Evolutionary conservation across 2,797 vertebrate species (phyloP).

Genomic region (Neostethus bicornis): DNA sequence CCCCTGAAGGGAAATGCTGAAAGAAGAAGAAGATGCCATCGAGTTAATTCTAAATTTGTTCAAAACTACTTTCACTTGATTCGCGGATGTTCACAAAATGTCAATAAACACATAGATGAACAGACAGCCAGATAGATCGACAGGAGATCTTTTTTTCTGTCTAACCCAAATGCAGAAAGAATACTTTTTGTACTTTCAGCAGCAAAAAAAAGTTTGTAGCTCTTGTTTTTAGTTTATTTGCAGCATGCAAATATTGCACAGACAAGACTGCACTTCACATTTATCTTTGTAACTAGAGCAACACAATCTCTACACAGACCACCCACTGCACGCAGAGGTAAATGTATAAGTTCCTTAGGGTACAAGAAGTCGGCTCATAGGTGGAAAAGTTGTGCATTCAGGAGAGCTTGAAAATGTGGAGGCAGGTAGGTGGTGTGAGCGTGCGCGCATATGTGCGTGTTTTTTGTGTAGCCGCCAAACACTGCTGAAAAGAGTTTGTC

Average conservation of each 20-base stretch:
- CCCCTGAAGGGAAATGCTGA: too few relatives aligned
- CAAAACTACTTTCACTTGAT: too few relatives aligned
- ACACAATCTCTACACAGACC: slow-evolving; percentile 2
- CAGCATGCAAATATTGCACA: slow-evolving; percentile 28
- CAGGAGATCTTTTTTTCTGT: too few relatives aligned
- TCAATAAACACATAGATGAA: too few relatives aligned
- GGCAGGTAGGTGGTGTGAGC: slow-evolving; percentile 7
- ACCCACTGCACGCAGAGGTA: slow-evolving; percentile 11
- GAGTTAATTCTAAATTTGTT: too few relatives aligned
- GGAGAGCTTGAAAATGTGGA: slow-evolving; percentile 20
- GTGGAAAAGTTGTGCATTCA: slow-evolving; percentile 13
- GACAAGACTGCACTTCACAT: slow-evolving; percentile 21
- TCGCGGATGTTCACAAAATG: too few relatives aligned
- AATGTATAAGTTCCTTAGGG: neutral
- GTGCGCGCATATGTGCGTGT: slow-evolving; percentile 21
- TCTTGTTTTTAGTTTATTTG: slow-evolving; percentile 40
- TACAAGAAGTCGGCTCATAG: slow-evolving; percentile 2
- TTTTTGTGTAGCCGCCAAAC: slow-evolving; percentile 36
- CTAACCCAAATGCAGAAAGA: slow-evolving; percentile 19
- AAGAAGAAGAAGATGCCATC: too few relatives aligned
- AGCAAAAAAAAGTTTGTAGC: slow-evolving; percentile 37
- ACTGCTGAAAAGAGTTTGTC: slow-evolving; percentile 66
- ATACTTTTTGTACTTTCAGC: slow-evolving; percentile 7
- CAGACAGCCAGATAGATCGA: too few relatives aligned
- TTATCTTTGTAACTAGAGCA: slow-evolving; percentile 24